Base-by-base conservation (phyloP, 2,888 invertebrate genomes). In the Glomeris marginata region DNA sequence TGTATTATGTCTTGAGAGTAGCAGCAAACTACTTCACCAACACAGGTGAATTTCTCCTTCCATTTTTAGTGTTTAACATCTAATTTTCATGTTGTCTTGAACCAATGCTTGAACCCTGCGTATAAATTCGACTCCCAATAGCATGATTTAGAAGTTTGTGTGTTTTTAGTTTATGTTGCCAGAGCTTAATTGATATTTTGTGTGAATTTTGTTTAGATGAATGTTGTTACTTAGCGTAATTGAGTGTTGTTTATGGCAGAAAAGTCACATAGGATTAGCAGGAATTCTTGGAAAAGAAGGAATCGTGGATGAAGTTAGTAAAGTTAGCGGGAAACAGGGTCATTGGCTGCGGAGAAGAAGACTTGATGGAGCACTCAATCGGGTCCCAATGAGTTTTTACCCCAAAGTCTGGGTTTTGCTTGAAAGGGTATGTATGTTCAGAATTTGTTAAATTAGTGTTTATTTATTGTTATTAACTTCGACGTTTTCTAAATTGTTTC, bases 371-470 rank as follows among this genome's bases (percentile, higher is more conserved):
- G 92, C 97, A 1, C 74, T 98, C 45, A 98, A 98, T 70, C 75
- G 98, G 53, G 97, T 98, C 2, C 98, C 98, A 0, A 73, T 87
- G 48, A 91, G 92, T 64, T 98, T 98, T 72, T 98, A 98, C 68
- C 84, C 90, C 1, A 74, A 87, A 55, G 88, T 95, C 11, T 97
- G 95, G 95, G 77, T 77, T 34, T 83, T 91, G 43, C 71, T 91
- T 15, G 90, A 90, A 72, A 78, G 78, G 70, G 86, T 85, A 72
- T 61, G 63, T 58, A 15, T 3, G 33, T 41, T 20, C 35, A 45
- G 28, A 35, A 43, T 15, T 15, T 37, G 16, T 35, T 8, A 33
- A 13, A 47, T 22, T 33, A 50, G 4, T 6, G 15, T 28, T 38
- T 41, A 47, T 21, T 49, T 48, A 48, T 46, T 28, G 22, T 44